Evolutionary conservation across 2,113 vertebrate species (phyloP), one percentile per base, ranked within the genome.

Genomic region (Cololabis saira): DNA sequence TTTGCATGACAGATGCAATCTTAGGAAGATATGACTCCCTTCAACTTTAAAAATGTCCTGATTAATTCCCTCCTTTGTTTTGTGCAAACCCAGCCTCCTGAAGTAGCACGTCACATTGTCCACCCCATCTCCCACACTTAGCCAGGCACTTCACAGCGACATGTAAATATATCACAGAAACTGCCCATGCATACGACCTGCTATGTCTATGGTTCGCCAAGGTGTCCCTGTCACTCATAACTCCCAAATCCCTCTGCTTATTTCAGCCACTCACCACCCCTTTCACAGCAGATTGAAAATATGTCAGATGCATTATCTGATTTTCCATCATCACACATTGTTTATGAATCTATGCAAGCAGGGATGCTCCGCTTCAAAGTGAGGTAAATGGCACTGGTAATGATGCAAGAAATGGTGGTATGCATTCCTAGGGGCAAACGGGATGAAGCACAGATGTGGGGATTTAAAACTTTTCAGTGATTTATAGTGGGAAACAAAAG

Each of bases 151-250:
- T 67, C 14, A 24, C 44, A 17, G 9, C 30, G 70, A 52, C 60
- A 56, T 69, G 55, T 49, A 57, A 75, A 87, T 78, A 77, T 42
- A 84, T 87, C 79, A 87, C 68, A 48, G 37, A 21, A 30, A 59
- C 52, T 2, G 67, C 63, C 53, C 83, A 78, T 55, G 80, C 73
- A 85, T 81, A 87, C 75, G 69, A 85, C 78, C 82, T 76, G 78
- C 71, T 69, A 81, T 77, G 74, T 74, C 17, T 24, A 76, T 24
- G 16, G 63, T 15, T 33, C 81, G 63, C 65, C 43, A 3, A 73
- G 74, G 85, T 75, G 45, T 70, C 0, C 61, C 75, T 74, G 76
- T 67, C 77, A 79, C 55, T 86, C 80, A 80, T 71, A 82, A 67
- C 61, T 70, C 78, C 71, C 47, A 65, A 24, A 75, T 75, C 58